Base-by-base conservation (phyloP, 1,140 invertebrate genomes). In the Drosophila littoralis region DNA sequence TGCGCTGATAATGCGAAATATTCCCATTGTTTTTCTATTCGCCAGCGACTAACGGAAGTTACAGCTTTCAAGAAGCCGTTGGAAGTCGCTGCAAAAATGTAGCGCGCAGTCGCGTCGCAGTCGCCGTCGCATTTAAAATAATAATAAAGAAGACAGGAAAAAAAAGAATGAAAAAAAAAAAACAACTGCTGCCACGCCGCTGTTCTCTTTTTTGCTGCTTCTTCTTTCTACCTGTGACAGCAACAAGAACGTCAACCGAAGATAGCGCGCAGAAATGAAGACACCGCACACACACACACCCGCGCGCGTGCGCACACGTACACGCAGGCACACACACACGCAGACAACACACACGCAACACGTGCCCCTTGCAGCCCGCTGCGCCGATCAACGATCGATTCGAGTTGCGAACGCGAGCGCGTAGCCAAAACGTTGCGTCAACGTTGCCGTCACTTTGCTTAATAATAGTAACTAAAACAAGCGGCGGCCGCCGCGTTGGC, bases 381-480 rank as follows among this genome's bases (percentile, higher is more conserved):
- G 45, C 61, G 43, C 58, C 75, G 51, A 75, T 60, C 73, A 13
- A 50, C 71, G 76, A 75, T 68, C 75, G 73, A 59, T 40, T 66
- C 54, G 61, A 71, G 61, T 71, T 65, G 67, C 66, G 78, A 77
- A 61, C 60, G 52, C 68, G 48, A 68, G 35, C 77, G 70, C 69
- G 70, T 46, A 64, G 65, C 59, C 43, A 48, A 73, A 72, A 79
- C 71, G 84, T 80, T 88, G 77, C 85, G 77, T 68, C 75, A 79
- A 71, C 71, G 72, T 81, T 59, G 73, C 81, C 81, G 75, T 57
- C 80, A 84, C 77, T 88, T 67, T 77, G 54, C 63, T 81, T 89
- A 89, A 89, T 89, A 89, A 84, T 81, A 83, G 68, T 89, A 89
- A 89, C 80, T 81, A 81, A 81, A 84, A 40, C 60, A 15, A 36